phyloP scores from a whole-genome alignment of 2,797 vertebrate genomes.

The Dendrocincla tyrannina region DNA sequence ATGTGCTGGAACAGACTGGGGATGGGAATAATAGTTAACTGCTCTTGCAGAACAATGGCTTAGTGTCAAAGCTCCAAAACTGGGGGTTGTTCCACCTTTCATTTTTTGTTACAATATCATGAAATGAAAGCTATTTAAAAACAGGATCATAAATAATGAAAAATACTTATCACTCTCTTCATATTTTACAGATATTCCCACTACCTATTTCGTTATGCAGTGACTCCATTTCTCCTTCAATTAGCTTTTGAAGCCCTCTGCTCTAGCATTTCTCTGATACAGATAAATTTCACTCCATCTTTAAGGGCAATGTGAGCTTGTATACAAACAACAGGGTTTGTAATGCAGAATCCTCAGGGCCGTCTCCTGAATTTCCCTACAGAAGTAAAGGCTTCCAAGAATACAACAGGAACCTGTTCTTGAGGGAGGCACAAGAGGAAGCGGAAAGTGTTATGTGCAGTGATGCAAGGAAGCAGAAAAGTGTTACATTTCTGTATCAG shows the following conservation, averaged over 20 bases:
- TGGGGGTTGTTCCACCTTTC: not conserved
- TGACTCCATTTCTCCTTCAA: not conserved
- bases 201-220: not conserved
- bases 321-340: not conserved
- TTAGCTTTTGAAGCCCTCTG: not conserved
- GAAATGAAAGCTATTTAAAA: not conserved
- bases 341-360: not conserved
- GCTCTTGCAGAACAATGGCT: constrained; percentile 4
- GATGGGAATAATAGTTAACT: not conserved
- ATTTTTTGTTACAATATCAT: not conserved
- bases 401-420: not conserved
- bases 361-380: not conserved
- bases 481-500: constrained; percentile 48
- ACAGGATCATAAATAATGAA: not conserved
- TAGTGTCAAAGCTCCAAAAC: not conserved
- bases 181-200: not conserved
- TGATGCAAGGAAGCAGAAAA: constrained; percentile 54
- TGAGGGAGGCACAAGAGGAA: constrained; percentile 8
- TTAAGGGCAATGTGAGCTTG: not conserved
- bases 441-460: constrained; percentile 2
- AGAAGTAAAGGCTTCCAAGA: not conserved
- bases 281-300: not conserved
- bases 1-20: not conserved
- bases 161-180: not conserved
- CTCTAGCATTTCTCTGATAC: not conserved